Evolutionary conservation across 2,888 invertebrate genomes (phyloP).

Genomic region (Rhagonycha lutea): DNA sequence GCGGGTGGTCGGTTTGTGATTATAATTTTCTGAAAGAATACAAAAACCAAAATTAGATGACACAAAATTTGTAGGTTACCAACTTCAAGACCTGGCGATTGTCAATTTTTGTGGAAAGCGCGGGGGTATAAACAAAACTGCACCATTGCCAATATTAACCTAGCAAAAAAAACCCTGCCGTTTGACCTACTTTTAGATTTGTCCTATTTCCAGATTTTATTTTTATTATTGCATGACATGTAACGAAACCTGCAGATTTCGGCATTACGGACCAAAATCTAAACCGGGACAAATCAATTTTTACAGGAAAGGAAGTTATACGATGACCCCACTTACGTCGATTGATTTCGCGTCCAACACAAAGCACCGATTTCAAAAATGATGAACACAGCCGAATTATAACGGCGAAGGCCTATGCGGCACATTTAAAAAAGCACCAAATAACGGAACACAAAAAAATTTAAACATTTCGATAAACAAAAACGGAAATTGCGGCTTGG

Average conservation of each 20-base stretch:
- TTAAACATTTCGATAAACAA: not conserved
- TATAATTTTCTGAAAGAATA: constrained; percentile 19
- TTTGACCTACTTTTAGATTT: constrained; percentile 25
- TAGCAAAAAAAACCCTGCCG: constrained; percentile 15
- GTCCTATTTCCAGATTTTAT: constrained; percentile 23
- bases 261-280: not conserved
- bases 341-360: not conserved
- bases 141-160: constrained; percentile 17
- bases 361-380: not conserved
- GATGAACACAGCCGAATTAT: not conserved
- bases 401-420: not conserved
- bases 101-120: not conserved
- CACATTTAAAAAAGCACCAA: not conserved
- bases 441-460: not conserved
- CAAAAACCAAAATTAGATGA: not conserved
- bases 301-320: not conserved
- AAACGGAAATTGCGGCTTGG: not conserved
- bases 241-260: not conserved
- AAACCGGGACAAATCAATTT: constrained; percentile 4
- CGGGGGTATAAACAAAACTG: not conserved
- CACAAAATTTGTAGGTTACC: not conserved
- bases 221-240: not conserved
- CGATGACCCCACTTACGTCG: not conserved
- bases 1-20: not conserved
- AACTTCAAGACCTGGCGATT: not conserved